Percentiles rank a stretch among this genome's conserved stretches.
Conservation (phyloP, 2,888 invertebrate species). For the Stenodera caucasica region DNA sequence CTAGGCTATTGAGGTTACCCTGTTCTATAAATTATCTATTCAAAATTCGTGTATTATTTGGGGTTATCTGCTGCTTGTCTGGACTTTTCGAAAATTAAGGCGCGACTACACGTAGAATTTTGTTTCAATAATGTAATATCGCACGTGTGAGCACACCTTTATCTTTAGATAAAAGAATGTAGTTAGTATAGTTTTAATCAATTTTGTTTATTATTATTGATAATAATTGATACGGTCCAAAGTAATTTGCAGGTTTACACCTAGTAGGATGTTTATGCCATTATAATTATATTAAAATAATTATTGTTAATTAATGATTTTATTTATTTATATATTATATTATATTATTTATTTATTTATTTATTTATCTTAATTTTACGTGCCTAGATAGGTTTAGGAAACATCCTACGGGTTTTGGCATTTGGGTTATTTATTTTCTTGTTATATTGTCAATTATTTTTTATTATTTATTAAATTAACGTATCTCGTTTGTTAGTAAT, state of each 20-base stretch:
- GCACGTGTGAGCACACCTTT: no score
- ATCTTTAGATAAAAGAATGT: not conserved
- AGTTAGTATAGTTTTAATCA: conserved; percentile 8
- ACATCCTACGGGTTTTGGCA: conserved; percentile 4
- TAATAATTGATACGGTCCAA: conserved; percentile 6
- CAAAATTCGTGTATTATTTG: no score
- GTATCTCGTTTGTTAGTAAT: not conserved
- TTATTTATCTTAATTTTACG: not conserved
- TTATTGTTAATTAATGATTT: conserved; percentile 1
- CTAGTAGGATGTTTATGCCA: conserved; percentile 6
- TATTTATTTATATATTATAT: no score
- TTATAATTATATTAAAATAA: not conserved
- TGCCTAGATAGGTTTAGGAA: conserved; percentile 5
- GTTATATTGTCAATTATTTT: not conserved
- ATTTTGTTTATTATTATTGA: conserved; percentile 21
- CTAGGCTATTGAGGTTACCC: no score
- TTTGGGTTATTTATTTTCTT: not conserved
- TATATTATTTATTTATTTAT: no score
- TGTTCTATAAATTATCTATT: no score
- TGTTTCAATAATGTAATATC: no score
- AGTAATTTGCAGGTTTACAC: conserved; percentile 5
- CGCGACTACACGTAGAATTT: no score
- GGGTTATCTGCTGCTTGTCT: no score
- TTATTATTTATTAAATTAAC: not conserved
- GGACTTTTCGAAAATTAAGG: no score